Conservation (phyloP, 2,113 vertebrate genomes). For the Hemicordylus capensis region DNA sequence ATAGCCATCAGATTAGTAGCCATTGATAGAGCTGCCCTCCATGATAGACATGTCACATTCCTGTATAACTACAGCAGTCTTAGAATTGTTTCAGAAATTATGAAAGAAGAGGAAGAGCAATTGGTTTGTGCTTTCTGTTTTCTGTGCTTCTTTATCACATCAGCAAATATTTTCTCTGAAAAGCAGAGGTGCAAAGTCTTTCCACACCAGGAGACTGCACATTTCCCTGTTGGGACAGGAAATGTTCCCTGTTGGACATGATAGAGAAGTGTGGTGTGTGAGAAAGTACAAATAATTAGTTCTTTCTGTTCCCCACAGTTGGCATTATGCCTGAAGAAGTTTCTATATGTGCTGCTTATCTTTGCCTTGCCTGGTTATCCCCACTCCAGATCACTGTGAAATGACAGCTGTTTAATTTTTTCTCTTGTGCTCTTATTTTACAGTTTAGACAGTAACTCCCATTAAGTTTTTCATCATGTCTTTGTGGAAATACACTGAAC, state of each 20-base stretch:
- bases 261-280: not conserved
- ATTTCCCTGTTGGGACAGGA: not conserved
- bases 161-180: not conserved
- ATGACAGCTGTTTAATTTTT: constrained; percentile 32
- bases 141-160: not conserved
- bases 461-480: constrained; percentile 33
- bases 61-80: no score
- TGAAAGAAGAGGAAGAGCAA: no score
- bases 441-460: constrained; percentile 41
- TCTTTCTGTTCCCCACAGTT: not conserved
- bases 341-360: not conserved
- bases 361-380: not conserved
- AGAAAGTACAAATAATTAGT: not conserved
- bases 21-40: no score
- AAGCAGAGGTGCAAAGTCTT: not conserved
- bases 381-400: constrained; percentile 16
- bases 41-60: no score
- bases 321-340: not conserved
- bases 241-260: not conserved
- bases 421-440: constrained; percentile 37
- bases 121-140: not conserved
- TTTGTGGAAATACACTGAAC: constrained; percentile 47
- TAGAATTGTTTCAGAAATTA: no score
- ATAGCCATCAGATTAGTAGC: no score
- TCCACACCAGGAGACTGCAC: not conserved